phyloP scores from a whole-genome alignment of 2,888 invertebrate species.

The Liposcelis brunnea region DNA sequence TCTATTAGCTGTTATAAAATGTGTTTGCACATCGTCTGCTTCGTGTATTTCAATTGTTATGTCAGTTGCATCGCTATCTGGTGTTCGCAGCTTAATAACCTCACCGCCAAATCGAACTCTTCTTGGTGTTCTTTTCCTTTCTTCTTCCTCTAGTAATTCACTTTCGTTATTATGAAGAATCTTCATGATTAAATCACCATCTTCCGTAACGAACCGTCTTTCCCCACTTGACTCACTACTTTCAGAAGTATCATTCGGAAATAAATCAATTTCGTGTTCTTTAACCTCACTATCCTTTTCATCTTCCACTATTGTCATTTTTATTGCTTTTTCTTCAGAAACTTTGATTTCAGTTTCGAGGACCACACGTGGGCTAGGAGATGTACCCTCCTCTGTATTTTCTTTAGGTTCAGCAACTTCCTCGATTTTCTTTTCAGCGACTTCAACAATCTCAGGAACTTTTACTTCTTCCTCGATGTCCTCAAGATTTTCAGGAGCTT shows the following conservation, averaged over 20 bases:
- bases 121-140: slow-evolving; percentile 42
- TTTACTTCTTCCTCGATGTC: slow-evolving; percentile 22
- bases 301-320: slow-evolving; percentile 68
- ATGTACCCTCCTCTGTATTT: slow-evolving; percentile 16
- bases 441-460: slow-evolving; percentile 13
- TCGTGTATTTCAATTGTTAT: slow-evolving; percentile 35
- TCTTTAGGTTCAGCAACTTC: slow-evolving; percentile 15
- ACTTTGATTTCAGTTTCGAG: slow-evolving; percentile 71
- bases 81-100: slow-evolving; percentile 66
- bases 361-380: slow-evolving; percentile 34
- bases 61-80: slow-evolving; percentile 46
- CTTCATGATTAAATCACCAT: slow-evolving; percentile 19
- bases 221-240: slow-evolving; percentile 19
- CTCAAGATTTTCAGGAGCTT: slow-evolving; percentile 14
- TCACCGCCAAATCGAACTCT: slow-evolving; percentile 77
- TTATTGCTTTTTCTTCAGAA: slow-evolving; percentile 60
- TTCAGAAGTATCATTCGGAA: slow-evolving; percentile 7
- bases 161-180: slow-evolving; percentile 23
- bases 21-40: slow-evolving; percentile 9
- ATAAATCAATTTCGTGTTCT: slow-evolving; percentile 15
- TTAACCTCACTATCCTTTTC: slow-evolving; percentile 28
- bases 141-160: slow-evolving; percentile 32
- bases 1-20: too few species aligned
- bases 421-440: slow-evolving; percentile 7
- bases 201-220: slow-evolving; percentile 18